Base-by-base conservation (phyloP, 2,797 vertebrate species). In the Bovichtus variegatus region DNA sequence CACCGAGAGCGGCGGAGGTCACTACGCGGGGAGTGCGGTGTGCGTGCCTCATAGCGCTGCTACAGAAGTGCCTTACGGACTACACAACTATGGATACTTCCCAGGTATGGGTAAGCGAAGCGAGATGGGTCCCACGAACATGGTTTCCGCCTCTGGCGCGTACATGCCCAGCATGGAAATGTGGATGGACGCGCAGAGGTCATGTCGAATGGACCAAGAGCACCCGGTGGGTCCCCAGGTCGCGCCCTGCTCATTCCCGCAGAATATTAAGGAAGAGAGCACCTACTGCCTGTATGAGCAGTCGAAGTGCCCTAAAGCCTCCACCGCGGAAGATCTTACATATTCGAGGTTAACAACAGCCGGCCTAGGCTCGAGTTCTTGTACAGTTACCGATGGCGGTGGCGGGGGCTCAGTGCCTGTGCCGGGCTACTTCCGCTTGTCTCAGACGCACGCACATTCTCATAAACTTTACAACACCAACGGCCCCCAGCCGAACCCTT, bases 401-500 rank as follows among this genome's bases (percentile, higher is more conserved):
- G 78, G 91, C 79, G 90, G 90, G 69, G 91, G 92, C 83, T 96
- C 96, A 75, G 97, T 99, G 90, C 97, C 98, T 49, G 97, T 99
- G 86, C 98, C 98, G 68, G 97, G 98, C 88, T 99, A 99, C 94
- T 99, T 99, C 97, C 98, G 98, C 94, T 95, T 99, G 81, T 99
- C 98, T 87, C 98, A 99, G 95, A 96, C 97, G 77, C 98, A 98
- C 87, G 96, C 97, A 92, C 95, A 96, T 87, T 94, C 97, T 93
- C 94, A 94, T 94, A 99, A 98, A 96, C 95, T 94, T 94, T 98
- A 97, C 93, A 93, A 96, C 93, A 83, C 71, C 81, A 92, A 91
- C 86, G 92, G 93, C 74, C 96, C 94, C 83, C 95, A 96, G 74
- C 94, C 96, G 80, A 96, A 95, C 86, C 95, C 96, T 86, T 89